Evolutionary conservation across 1,140 invertebrate genomes (phyloP).

Genomic region (Halotydeus destructor): DNA sequence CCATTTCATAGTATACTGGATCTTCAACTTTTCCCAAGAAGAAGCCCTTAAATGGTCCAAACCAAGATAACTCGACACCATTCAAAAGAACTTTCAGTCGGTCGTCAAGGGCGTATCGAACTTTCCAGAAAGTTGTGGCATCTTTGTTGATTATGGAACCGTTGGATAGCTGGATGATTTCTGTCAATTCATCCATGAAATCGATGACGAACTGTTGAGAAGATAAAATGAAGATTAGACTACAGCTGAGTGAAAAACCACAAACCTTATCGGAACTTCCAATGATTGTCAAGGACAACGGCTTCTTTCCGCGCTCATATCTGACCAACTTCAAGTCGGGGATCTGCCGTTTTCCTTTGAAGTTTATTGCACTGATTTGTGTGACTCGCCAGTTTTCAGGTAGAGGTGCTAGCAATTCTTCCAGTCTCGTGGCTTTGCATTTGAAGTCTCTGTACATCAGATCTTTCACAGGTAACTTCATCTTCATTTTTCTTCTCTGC

Average conservation of each 20-base stretch:
- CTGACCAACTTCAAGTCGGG: conserved; percentile 5
- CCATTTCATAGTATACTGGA: conserved; percentile 21
- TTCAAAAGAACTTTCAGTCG: conserved; percentile 16
- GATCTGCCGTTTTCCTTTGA: background rate
- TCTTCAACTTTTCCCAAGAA: conserved; percentile 33
- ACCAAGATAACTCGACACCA: conserved; percentile 37
- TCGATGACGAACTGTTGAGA: conserved; percentile 9
- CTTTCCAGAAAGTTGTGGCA: conserved; percentile 13
- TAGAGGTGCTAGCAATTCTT: background rate
- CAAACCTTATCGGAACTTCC: conserved; percentile 9
- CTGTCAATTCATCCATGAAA: conserved; percentile 14
- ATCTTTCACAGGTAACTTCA: background rate
- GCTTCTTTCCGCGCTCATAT: conserved; percentile 7
- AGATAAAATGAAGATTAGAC: conserved; percentile 1
- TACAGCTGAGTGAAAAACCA: background rate
- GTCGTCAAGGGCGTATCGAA: conserved; percentile 10
- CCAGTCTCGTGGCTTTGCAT: background rate
- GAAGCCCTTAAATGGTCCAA: conserved; percentile 37
- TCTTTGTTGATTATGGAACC: conserved; percentile 14
- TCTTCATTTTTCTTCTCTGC: background rate
- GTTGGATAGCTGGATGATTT: conserved; percentile 13
- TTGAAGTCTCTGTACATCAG: background rate
- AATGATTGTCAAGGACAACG: conserved; percentile 8
- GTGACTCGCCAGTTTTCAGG: conserved; percentile 10
- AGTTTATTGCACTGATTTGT: conserved; percentile 2